Base-by-base conservation (phyloP, 2,888 invertebrate genomes). In the Epirrita christyi region DNA sequence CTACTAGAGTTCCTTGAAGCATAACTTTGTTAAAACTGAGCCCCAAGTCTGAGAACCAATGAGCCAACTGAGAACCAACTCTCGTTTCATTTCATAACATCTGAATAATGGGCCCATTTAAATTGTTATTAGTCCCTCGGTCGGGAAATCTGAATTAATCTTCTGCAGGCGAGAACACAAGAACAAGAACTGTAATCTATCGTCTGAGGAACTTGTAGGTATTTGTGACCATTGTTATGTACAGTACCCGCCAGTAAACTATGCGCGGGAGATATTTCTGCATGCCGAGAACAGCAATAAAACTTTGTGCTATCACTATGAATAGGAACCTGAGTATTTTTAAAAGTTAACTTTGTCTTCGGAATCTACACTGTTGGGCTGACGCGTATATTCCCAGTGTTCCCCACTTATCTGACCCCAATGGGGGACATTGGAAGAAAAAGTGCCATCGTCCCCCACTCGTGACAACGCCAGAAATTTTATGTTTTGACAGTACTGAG, bases 131-230 rank as follows among this genome's bases (percentile, higher is more conserved):
- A 65, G 65, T 56, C 67, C 65, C 63, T 60, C 55, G 63, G 63
- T 56, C 48, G 59, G 62, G 55, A 59, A 72, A 70, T 70, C 66
- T 64, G 74, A 68, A 76, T 75, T 74, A 76, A 75, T 76, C 72
- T 70, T 67, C 67, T 59, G 60, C 67, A 72, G 70, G 66, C 71
- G 68, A 60, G 69, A 66, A 69, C 73, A 73, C 73, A 69, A 73
- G 64, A 74, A 68, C 71, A 74, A 73, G 73, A 75, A 75, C 62
- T 68, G 66, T 75, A 74, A 74, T 75, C 73, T 72, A 71, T 75
- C 68, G 69, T 62, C 59, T 47, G 60, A 45, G 47, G 38, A 61
- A 65, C 61, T 67, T 64, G 65, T 63, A 60, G 63, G 63, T 65
- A 65, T 63, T 63, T 63, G 50, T 54, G 59, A 62, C 62, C 55